A percentile compares a stretch with the other conserved stretches of the same genome.
These are phyloP conservation scores for Microctonus aethiopoides DNA, from an alignment of 2,888 invertebrate species.

Conservation along the genomic window DNA sequence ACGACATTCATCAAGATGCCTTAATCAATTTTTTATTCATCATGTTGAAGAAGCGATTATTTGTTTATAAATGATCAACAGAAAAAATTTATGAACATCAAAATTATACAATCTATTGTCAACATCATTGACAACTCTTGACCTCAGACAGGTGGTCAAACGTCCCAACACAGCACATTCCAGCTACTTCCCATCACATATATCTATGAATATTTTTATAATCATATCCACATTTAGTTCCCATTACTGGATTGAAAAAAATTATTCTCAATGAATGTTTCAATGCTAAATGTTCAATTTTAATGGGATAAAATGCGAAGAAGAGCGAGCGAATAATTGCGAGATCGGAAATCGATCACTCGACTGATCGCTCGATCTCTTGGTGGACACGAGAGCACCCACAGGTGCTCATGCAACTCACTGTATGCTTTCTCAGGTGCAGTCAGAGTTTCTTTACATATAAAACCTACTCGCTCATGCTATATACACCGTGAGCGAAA, in stretches of 20 bases:
- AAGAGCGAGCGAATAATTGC: constrained; percentile 16
- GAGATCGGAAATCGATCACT: constrained; percentile 24
- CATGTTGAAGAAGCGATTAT: no score
- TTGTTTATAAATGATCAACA: not conserved
- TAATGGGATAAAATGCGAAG: constrained; percentile 6
- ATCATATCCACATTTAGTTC: not conserved
- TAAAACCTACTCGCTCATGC: not conserved
- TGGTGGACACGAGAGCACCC: constrained; percentile 26
- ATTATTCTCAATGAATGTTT: not conserved
- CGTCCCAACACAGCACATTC: constrained; percentile 40
- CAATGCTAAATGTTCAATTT: not conserved
- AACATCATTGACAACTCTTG: not conserved
- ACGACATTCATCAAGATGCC: not conserved
- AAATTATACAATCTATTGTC: not conserved
- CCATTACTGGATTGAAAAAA: not conserved
- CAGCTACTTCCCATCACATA: not conserved
- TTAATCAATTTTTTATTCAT: no score
- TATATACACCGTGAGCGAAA: not conserved
- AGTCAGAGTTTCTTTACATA: constrained; percentile 5
- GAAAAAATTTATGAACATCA: not conserved
- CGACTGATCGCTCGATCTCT: constrained; percentile 20
- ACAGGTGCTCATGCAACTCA: constrained; percentile 29
- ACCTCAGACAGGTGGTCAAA: not conserved
- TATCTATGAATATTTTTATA: not conserved
- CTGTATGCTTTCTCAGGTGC: constrained; percentile 37